Conservation (phyloP, 2,797 vertebrate species). For the Gallinago solitaria region DNA sequence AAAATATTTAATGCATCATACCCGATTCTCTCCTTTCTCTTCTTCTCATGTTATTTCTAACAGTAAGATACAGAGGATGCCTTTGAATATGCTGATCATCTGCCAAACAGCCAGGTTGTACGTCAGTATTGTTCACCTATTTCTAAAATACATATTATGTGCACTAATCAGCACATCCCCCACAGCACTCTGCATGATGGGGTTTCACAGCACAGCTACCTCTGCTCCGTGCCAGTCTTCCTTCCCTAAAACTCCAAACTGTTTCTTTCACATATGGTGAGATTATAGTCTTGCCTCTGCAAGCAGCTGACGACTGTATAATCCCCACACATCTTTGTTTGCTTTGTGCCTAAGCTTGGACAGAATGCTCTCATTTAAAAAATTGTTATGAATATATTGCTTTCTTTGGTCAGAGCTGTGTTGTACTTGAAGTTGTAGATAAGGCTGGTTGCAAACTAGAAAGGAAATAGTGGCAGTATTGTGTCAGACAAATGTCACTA, state of each 20-base stretch:
- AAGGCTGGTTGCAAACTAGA: background rate
- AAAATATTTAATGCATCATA: background rate
- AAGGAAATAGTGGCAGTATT: background rate
- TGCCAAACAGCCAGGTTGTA: background rate
- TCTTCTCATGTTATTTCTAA: background rate
- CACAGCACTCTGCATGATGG: background rate
- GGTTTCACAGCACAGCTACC: background rate
- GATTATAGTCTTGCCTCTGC: background rate
- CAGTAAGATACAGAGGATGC: background rate
- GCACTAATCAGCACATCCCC: background rate
- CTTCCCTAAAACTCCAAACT: background rate
- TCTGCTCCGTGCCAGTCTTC: background rate
- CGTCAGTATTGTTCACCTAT: background rate
- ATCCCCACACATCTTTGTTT: background rate
- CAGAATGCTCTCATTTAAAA: background rate
- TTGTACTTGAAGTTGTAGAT: background rate
- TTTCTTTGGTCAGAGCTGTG: background rate
- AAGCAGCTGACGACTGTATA: background rate
- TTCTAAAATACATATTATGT: background rate
- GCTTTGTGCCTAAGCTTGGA: background rate
- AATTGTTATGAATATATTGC: background rate
- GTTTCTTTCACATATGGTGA: background rate
- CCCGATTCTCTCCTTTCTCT: background rate
- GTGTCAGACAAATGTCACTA: background rate
- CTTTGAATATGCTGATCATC: background rate